A percentile compares a stretch with the other conserved stretches of the same genome.
Conservation (phyloP, 2,888 invertebrate species). For the Drosophila lutescens region DNA sequence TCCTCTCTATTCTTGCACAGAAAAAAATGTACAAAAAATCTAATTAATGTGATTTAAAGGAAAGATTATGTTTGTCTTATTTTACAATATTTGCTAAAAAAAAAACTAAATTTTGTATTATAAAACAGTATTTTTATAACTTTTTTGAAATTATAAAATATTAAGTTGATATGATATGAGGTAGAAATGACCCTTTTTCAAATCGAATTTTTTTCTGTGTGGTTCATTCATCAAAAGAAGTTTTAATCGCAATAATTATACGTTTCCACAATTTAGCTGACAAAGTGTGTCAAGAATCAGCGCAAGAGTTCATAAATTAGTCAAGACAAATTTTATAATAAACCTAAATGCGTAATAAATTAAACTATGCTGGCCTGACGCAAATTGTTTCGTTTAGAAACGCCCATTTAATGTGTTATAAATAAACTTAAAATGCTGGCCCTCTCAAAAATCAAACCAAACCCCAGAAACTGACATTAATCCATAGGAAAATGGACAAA, state of each 20-base stretch:
- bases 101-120: too few relatives aligned
- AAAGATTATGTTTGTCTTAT: too few relatives aligned
- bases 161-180: too few relatives aligned
- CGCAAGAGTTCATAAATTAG: constrained; percentile 10
- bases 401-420: constrained; percentile 17
- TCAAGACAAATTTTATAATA: constrained; percentile 27
- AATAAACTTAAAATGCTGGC: constrained; percentile 7
- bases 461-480: constrained; percentile 50
- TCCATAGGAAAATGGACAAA: constrained; percentile 33
- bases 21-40: too few relatives aligned
- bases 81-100: too few relatives aligned
- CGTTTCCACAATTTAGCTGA: neutral
- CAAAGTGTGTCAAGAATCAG: constrained; percentile 22
- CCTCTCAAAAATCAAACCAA: constrained; percentile 13
- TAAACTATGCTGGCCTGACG: constrained; percentile 7
- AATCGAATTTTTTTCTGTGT: too few relatives aligned
- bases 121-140: too few relatives aligned
- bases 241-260: constrained; percentile 4
- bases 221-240: neutral
- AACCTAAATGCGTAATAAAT: constrained; percentile 20
- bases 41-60: too few relatives aligned
- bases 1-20: neutral
- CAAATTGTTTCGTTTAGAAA: constrained; percentile 23
- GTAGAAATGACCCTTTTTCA: too few relatives aligned
- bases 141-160: too few relatives aligned